Evolutionary conservation across 2,888 invertebrate genomes (phyloP).

Genomic region (Agapetus fuscipes): DNA sequence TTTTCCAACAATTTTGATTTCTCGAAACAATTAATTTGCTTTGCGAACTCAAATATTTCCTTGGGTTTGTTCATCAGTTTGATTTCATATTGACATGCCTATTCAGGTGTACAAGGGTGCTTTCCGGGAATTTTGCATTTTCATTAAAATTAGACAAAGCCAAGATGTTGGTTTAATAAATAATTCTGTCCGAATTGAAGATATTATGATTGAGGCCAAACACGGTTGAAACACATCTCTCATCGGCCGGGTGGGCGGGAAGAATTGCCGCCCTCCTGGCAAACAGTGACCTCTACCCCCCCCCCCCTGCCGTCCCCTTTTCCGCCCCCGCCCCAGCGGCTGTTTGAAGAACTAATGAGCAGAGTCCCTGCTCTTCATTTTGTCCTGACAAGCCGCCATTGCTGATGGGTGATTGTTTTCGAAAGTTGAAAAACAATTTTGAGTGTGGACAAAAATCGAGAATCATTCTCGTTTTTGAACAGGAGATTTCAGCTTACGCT

Average conservation of each 20-base stretch:
- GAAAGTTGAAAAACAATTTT: no score
- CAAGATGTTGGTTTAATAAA: not conserved
- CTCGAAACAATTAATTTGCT: no score
- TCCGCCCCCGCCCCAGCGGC: conserved; percentile 9
- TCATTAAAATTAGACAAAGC: not conserved
- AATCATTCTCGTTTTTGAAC: no score
- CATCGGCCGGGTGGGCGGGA: not conserved
- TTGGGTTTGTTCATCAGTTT: no score
- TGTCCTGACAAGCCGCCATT: conserved; percentile 11
- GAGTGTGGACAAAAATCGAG: no score
- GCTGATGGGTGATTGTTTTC: no score
- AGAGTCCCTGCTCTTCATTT: conserved; percentile 15
- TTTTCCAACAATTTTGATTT: no score
- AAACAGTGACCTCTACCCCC: conserved; percentile 11
- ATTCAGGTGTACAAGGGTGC: no score
- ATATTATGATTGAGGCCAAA: conserved; percentile 3
- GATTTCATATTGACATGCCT: no score
- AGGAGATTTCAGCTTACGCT: no score
- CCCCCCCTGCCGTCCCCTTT: conserved; percentile 2
- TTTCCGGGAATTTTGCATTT: no score
- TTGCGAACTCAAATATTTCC: no score
- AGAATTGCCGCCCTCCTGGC: conserved; percentile 1
- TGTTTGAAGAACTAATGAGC: conserved; percentile 22
- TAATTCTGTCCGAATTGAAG: not conserved
- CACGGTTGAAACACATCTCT: conserved; percentile 1